Percentiles rank a stretch among this genome's conserved stretches.
phyloP scores from a whole-genome alignment of 2,113 vertebrate genomes.

The Murina feae region DNA sequence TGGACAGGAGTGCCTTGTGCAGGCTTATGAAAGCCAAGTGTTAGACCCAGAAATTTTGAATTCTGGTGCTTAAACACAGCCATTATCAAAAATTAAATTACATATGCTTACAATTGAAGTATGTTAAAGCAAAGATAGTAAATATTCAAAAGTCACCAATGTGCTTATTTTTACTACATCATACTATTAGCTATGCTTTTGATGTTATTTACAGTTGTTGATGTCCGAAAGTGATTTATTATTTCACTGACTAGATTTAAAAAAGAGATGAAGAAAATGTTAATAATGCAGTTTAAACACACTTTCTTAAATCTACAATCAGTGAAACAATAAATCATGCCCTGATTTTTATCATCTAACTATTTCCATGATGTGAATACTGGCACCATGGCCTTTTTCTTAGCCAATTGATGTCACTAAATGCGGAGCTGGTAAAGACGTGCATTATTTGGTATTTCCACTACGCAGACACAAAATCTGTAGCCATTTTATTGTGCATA shows the following conservation, averaged over 20 bases:
- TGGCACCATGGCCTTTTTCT: background rate
- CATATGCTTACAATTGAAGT: background rate
- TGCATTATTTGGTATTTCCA: background rate
- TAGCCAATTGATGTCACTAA: background rate
- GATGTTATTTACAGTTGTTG: background rate
- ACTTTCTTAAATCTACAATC: background rate
- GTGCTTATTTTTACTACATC: background rate
- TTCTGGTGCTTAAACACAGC: background rate
- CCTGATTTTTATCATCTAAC: background rate
- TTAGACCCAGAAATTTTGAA: background rate
- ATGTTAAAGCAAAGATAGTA: background rate
- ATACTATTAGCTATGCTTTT: background rate
- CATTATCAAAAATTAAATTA: background rate
- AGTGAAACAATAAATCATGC: background rate
- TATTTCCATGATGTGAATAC: background rate
- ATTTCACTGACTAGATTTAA: background rate
- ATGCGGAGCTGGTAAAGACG: background rate
- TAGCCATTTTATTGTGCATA: background rate
- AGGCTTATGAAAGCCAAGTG: background rate
- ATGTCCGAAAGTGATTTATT: background rate
- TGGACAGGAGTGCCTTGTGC: background rate
- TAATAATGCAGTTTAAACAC: background rate
- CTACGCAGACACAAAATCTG: background rate
- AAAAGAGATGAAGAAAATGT: background rate
- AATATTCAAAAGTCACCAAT: background rate